A percentile compares a stretch with the other conserved stretches of the same genome.
These are phyloP conservation scores for Papilio polyxenes DNA, from an alignment of 1,140 invertebrate species.

Conservation along the genomic window DNA sequence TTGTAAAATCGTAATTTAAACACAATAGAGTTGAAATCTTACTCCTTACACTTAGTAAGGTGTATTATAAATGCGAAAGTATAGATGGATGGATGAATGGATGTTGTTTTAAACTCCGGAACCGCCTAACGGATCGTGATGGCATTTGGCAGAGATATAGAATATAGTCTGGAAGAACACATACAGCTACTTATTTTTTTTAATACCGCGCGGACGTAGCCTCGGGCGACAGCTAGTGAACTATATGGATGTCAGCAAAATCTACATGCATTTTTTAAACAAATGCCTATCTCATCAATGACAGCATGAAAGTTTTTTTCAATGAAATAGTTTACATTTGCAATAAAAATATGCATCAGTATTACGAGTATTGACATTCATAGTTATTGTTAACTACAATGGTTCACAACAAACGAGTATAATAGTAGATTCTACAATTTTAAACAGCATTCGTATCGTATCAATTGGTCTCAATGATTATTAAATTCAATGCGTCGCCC, in stretches of 20 bases:
- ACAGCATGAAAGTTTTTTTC: not conserved
- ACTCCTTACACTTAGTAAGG: too few relatives aligned
- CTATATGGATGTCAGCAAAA: not conserved
- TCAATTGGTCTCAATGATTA: conserved; percentile 65
- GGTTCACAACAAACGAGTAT: conserved; percentile 9
- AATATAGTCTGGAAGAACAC: too few relatives aligned
- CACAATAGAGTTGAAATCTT: too few relatives aligned
- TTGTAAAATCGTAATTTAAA: too few relatives aligned
- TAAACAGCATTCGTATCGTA: conserved; percentile 37
- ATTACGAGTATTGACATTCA: conserved; percentile 1
- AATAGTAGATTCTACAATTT: conserved; percentile 14
- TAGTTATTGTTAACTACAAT: conserved; percentile 3
- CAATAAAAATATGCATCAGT: not conserved
- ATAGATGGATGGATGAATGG: too few relatives aligned
- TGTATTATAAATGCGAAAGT: too few relatives aligned
- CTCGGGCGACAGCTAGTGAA: too few relatives aligned
- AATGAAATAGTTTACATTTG: conserved; percentile 15
- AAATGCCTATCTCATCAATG: not conserved
- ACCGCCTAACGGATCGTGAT: too few relatives aligned
- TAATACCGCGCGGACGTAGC: too few relatives aligned
- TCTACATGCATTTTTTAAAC: not conserved
- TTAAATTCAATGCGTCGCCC: conserved; percentile 59
- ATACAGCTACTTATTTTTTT: too few relatives aligned
- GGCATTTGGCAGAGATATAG: too few relatives aligned
- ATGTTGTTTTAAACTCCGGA: too few relatives aligned